A percentile compares a stretch with the other conserved stretches of the same genome.
Conservation (phyloP, 2,797 vertebrate genomes). For the Neosilurus mollespiculum region DNA sequence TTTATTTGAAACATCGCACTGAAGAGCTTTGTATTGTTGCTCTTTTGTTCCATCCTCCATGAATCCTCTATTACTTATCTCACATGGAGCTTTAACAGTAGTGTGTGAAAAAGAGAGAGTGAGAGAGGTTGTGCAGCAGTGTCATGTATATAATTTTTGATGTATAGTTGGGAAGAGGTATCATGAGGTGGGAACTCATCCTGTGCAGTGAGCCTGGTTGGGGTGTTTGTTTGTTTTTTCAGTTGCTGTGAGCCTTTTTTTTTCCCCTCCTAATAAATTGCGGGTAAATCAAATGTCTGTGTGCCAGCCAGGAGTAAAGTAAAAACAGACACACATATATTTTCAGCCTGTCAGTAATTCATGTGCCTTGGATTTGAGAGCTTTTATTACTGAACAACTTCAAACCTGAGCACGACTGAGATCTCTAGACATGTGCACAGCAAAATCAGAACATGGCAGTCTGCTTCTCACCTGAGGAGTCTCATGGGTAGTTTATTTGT, state of each 20-base stretch:
- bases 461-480: neutral
- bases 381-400: slow-evolving; percentile 45
- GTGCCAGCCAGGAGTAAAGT: slow-evolving; percentile 7
- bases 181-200: neutral
- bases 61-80: neutral
- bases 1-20: slow-evolving; percentile 28
- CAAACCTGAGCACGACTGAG: slow-evolving; percentile 1
- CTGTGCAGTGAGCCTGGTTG: neutral
- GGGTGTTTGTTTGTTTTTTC: neutral
- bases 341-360: slow-evolving; percentile 45
- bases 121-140: neutral
- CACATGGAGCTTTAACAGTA: neutral
- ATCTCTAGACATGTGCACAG: slow-evolving; percentile 11
- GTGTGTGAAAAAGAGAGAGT: neutral
- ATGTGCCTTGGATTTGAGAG: slow-evolving; percentile 21
- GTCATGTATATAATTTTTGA: neutral
- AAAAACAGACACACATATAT: slow-evolving; percentile 41
- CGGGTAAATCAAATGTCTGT: slow-evolving; percentile 26
- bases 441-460: neutral
- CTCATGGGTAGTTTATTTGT: neutral
- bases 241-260: slow-evolving; percentile 15
- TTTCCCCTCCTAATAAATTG: slow-evolving; percentile 30
- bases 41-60: neutral
- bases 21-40: slow-evolving; percentile 25
- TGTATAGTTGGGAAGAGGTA: neutral